Conservation (phyloP, 1,140 invertebrate genomes). For the Drosophila teissieri region DNA sequence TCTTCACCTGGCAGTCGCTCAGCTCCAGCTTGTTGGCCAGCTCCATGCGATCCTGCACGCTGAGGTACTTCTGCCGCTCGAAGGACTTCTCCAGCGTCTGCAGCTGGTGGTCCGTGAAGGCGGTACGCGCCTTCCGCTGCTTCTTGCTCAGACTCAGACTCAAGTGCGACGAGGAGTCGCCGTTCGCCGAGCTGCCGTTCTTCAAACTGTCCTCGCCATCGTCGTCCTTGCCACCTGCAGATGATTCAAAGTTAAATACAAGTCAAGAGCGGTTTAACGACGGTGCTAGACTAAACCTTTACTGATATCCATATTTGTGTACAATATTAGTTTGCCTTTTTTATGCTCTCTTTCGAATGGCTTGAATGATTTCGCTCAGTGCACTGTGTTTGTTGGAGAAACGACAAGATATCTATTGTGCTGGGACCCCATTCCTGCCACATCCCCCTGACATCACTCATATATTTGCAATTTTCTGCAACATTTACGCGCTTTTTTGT, state of each 20-base stretch:
- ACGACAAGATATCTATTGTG: background rate
- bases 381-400: background rate
- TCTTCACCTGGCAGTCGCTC: constrained; percentile 99
- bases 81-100: constrained; percentile 99
- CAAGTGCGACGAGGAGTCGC: constrained; percentile 61
- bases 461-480: constrained; percentile 60
- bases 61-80: constrained; percentile 99
- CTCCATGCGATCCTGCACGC: constrained; percentile 99
- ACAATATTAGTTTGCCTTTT: no score
- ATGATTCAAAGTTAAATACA: background rate
- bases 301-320: no score
- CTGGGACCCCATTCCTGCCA: background rate
- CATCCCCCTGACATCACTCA: constrained; percentile 24
- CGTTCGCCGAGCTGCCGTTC: constrained; percentile 70
- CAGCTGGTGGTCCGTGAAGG: constrained; percentile 99
- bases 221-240: constrained; percentile 82
- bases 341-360: no score
- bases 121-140: constrained; percentile 98
- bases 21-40: constrained; percentile 97
- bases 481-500: constrained; percentile 56
- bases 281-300: no score
- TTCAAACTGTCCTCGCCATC: constrained; percentile 79
- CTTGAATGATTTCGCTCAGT: background rate
- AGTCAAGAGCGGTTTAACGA: no score
- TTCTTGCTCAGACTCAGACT: constrained; percentile 92